Evolutionary conservation across 1,140 invertebrate genomes (phyloP).

Genomic region (Vanessa tameamea): DNA sequence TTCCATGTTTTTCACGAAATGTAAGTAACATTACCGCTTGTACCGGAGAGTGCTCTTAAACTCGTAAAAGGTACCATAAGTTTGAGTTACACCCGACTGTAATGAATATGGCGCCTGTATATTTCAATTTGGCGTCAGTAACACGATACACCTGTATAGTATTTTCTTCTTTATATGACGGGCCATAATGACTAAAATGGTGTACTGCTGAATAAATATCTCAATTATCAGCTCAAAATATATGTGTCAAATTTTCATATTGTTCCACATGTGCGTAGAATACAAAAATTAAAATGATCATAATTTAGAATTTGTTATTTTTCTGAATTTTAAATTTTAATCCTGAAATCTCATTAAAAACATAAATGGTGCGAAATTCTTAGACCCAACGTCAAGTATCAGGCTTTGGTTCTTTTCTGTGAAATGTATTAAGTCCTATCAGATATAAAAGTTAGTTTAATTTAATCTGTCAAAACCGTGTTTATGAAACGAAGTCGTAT

Average conservation of each 20-base stretch:
- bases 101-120: constrained; percentile 70
- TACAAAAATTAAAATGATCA: too few relatives aligned
- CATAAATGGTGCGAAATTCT: too few relatives aligned
- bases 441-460: neutral
- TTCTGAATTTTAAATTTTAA: too few relatives aligned
- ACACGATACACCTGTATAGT: constrained; percentile 23
- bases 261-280: too few relatives aligned
- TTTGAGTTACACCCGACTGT: constrained; percentile 61
- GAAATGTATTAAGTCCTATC: too few relatives aligned
- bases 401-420: too few relatives aligned
- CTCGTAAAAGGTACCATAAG: constrained; percentile 64
- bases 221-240: neutral
- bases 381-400: too few relatives aligned
- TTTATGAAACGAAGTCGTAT: neutral
- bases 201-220: neutral
- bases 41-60: constrained; percentile 56
- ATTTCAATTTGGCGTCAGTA: constrained; percentile 59
- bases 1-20: constrained; percentile 34
- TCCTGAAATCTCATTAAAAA: too few relatives aligned
- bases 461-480: constrained; percentile 1
- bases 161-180: constrained; percentile 21
- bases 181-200: neutral
- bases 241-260: neutral
- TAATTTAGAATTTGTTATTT: too few relatives aligned
- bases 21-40: constrained; percentile 43